Evolutionary conservation across 1,140 invertebrate species (phyloP).

Genomic region (Pissodes strobi): DNA sequence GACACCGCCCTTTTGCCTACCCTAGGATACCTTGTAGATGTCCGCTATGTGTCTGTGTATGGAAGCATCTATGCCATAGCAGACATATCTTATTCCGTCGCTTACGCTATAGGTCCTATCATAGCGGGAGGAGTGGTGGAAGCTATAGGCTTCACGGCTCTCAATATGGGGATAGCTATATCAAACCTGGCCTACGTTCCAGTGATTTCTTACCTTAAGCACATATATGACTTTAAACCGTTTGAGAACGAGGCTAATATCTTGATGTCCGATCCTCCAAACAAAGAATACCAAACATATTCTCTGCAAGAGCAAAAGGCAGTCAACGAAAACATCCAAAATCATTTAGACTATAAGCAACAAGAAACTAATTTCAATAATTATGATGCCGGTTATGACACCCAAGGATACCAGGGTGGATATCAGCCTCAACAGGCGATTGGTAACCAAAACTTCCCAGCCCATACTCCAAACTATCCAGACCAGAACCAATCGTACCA

Average conservation of each 20-base stretch:
- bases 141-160: constrained; percentile 91
- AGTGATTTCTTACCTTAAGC: constrained; percentile 81
- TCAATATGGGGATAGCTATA: constrained; percentile 95
- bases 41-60: constrained; percentile 96
- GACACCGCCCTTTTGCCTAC: constrained; percentile 97
- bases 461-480: constrained; percentile 4
- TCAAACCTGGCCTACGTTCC: constrained; percentile 94
- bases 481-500: constrained; percentile 57
- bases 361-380: constrained; percentile 74
- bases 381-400: constrained; percentile 53
- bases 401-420: constrained; percentile 57
- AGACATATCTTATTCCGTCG: constrained; percentile 98
- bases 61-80: constrained; percentile 99
- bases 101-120: constrained; percentile 98
- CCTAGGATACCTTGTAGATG: constrained; percentile 95
- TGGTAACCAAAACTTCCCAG: background rate
- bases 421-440: constrained; percentile 57
- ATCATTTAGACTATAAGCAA: constrained; percentile 74
- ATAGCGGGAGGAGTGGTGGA: constrained; percentile 96
- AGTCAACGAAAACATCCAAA: constrained; percentile 72
- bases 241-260: constrained; percentile 91
- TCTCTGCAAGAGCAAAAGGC: constrained; percentile 84
- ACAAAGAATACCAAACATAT: constrained; percentile 94
- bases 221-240: constrained; percentile 96
- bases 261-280: constrained; percentile 87